Conservation (phyloP, 2,113 vertebrate genomes). For the Scortum barcoo region DNA sequence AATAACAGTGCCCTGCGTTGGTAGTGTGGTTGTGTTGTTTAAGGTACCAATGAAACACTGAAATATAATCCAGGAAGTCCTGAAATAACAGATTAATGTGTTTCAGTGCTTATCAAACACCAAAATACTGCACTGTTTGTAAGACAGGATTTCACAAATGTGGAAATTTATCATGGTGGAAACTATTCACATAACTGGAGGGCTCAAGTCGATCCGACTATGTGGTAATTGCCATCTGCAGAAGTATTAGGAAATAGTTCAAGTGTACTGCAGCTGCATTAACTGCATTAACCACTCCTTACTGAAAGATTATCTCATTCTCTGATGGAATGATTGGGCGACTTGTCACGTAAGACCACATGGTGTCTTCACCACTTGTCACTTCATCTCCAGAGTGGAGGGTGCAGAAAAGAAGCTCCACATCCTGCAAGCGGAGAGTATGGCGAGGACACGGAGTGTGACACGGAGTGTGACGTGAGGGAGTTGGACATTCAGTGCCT, state of each 20-base stretch:
- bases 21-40: too few species aligned
- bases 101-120: too few species aligned
- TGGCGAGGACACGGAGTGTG: conserved; percentile 24
- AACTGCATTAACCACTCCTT: background rate
- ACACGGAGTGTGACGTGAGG: conserved; percentile 49
- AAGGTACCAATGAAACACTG: too few species aligned
- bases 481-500: conserved; percentile 76
- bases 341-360: conserved; percentile 22
- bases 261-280: background rate
- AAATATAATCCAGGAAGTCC: too few species aligned
- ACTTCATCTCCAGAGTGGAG: conserved; percentile 42
- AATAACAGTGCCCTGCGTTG: too few species aligned
- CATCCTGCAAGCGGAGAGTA: conserved; percentile 59
- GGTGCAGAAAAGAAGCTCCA: conserved; percentile 47
- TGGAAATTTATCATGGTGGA: too few species aligned
- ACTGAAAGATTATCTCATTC: background rate
- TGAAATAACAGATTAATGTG: too few species aligned
- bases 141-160: too few species aligned
- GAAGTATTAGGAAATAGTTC: background rate
- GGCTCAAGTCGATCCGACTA: background rate
- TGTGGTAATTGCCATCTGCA: background rate
- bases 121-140: too few species aligned
- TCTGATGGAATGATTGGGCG: background rate
- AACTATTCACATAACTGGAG: background rate
- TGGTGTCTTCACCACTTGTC: conserved; percentile 9